Base-by-base conservation (phyloP, 2,888 invertebrate species). In the Pseudoips prasinana region DNA sequence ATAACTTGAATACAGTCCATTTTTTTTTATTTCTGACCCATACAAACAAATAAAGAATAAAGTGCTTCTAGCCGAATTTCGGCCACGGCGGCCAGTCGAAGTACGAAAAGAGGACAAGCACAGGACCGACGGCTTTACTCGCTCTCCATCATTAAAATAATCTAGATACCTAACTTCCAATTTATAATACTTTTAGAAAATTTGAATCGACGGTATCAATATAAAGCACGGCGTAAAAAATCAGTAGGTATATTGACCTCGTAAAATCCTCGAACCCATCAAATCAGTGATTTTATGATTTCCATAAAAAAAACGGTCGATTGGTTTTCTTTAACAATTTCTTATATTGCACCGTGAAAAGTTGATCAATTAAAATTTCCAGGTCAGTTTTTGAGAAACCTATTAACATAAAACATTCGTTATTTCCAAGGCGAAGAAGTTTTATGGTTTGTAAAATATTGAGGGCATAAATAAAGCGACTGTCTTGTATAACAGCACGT, bases 361-460 rank as follows among this genome's bases (percentile, higher is more conserved):
- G 34, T 51, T 33, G 35, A 47, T 54, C 49, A 55, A 59, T 57
- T 63, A 66, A 73, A 71, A 59, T 39, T 55, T 58, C 50, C 46
- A 40, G 42, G 44, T 36, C 31, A 27, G 33, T 44, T 56, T 64
- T 48, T 56, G 49, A 71, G 65, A 72, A 72, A 82, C 76, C 73
- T 82, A 80, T 82, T 81, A 82, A 76, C 80, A 75, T 83, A 81
- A 84, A 85, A 77, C 77, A 72, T 79, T 80, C 69, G 71, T 76
- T 79, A 77, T 81, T 84, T 82, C 76, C 74, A 73, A 73, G 73
- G 66, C 73, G 63, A 65, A 65, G 68, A 81, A 84, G 80, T 85
- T 85, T 86, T 85, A 85, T 83, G 85, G 81, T 80, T 85, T 85
- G 84, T 86, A 80, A 86, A 85, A 86, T 86, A 85, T 86, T 83